Base-by-base conservation (phyloP, 2,113 vertebrate genomes). In the Paraplagusia blochii region DNA sequence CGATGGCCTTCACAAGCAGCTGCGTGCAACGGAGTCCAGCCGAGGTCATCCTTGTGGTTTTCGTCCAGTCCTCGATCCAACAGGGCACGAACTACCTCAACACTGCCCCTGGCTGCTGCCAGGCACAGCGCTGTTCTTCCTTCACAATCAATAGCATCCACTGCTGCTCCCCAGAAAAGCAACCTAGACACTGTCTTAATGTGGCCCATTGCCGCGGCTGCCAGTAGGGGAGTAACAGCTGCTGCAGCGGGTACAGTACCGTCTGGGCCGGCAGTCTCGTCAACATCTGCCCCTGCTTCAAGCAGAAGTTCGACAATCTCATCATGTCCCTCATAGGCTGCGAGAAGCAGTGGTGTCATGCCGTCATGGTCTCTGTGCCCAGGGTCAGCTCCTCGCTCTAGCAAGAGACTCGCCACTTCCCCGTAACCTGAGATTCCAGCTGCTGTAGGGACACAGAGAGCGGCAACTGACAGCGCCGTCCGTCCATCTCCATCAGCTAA, bases 1-100 rank as follows among this genome's bases (percentile, higher is more conserved):
- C 79, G 81, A 40, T 93, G 91, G 29, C 92, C 92, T 66, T 91
- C 90, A 58, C 89, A 91, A 0, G 92, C 90, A 0, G 91, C 93
- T 10, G 91, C 80, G 6, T 93, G 93, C 34, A 93, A 62, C 0
- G 91, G 91, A 0, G 92, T 92, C 93, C 93, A 93, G 51, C 92
- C 93, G 2, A 92, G 63, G 36, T 90, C 86, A n/a, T 94, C 93
- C 36, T 90, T 88, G 64, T 92, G 92, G 68, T 93, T 93, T 69
- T 92, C 89, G 9, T 93, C 91, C 55, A 94, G 81, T 8, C 93
- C 92, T 40, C 90, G 77, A 39, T 91, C 88, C 53, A 94, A 69
- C 58, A 94, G 77, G 1, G 87, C 74, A 1, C 79, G 77, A 0
- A 92, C 91, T 19, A 90, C 88, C 17, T 90, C 89, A 1, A 84